Conservation (phyloP, 2,797 vertebrate genomes). For the Liasis olivaceus region DNA sequence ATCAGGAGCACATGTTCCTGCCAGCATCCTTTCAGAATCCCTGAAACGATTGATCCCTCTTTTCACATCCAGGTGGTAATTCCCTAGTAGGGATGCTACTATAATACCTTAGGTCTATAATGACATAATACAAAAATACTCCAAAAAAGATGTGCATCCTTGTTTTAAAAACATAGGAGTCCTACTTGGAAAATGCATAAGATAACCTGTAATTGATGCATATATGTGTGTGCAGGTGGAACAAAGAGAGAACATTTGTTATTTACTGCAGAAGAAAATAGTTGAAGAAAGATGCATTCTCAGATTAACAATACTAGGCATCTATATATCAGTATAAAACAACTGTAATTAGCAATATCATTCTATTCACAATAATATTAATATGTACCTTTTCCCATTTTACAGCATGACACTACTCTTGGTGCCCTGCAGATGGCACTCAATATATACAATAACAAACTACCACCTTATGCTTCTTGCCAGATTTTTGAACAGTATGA, state of each 20-base stretch:
- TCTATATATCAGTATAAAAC: background rate
- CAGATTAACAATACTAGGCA: background rate
- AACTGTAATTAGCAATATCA: background rate
- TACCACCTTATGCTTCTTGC: constrained; percentile 88
- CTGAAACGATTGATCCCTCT: background rate
- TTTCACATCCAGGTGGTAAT: background rate
- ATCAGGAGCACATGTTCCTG: background rate
- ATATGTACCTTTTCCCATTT: background rate
- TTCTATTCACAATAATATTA: background rate
- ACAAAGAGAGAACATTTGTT: background rate
- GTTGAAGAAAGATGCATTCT: background rate
- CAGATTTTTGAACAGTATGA: constrained; percentile 88
- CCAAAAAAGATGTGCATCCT: background rate
- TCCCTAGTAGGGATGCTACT: background rate
- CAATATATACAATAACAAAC: constrained; percentile 82
- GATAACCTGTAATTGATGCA: background rate
- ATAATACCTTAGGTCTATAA: no score
- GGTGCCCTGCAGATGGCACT: constrained; percentile 88
- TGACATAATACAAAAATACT: no score
- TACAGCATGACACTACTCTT: constrained; percentile 88
- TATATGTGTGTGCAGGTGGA: background rate
- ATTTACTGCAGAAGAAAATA: background rate
- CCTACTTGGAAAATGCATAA: background rate
- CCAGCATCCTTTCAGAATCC: background rate
- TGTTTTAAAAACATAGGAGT: background rate